Percentiles rank a stretch among this genome's conserved stretches.
phyloP scores from a whole-genome alignment of 35 echinoderm and acorn worm species.

The Lytechinus variegatus region DNA sequence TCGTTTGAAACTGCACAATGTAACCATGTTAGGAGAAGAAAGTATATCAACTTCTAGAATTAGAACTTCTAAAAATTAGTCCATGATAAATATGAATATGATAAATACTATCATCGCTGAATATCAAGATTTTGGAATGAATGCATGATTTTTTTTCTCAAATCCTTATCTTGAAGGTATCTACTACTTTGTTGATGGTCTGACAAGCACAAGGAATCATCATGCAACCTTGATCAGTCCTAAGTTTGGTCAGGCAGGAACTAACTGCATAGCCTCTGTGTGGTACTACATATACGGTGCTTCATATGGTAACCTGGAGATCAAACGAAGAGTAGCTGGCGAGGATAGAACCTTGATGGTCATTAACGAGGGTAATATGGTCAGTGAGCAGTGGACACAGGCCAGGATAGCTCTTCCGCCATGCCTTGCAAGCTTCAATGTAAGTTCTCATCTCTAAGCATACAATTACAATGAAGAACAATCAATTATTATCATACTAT shows the following conservation, averaged over 20 bases:
- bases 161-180: conserved; percentile 44
- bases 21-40: no score
- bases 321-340: conserved; percentile 31
- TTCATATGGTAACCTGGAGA: conserved; percentile 67
- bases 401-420: conserved; percentile 51
- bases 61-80: no score
- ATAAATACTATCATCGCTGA: no score
- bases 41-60: no score
- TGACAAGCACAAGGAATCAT: conserved; percentile 42
- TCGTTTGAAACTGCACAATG: no score
- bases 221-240: conserved; percentile 67
- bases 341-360: conserved; percentile 58
- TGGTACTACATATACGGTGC: conserved; percentile 87
- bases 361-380: conserved; percentile 53
- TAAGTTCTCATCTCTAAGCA: background rate
- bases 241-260: conserved; percentile 61
- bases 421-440: conserved; percentile 83
- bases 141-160: no score
- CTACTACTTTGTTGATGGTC: conserved; percentile 87
- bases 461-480: no score
- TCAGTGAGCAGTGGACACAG: conserved; percentile 62
- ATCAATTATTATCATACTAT: no score
- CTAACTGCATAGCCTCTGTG: conserved; percentile 61
- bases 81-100: no score
- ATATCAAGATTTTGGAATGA: no score